Evolutionary conservation across 2,797 vertebrate genomes (phyloP).

Genomic region (Sphenopsis melanotis): DNA sequence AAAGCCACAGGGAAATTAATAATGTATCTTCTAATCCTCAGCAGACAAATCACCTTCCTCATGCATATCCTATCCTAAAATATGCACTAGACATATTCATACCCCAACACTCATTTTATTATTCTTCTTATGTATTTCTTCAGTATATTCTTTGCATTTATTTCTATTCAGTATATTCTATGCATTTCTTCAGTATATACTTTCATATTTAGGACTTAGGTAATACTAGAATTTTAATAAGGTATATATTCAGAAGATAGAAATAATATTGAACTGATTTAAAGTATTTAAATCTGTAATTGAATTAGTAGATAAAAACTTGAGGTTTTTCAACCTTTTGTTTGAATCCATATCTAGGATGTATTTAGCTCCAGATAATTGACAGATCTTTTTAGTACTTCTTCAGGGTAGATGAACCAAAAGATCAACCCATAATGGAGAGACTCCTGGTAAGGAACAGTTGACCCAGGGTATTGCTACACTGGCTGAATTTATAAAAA

Average conservation of each 20-base stretch:
- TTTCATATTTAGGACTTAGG: not conserved
- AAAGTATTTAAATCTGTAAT: not conserved
- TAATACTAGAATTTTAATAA: not conserved
- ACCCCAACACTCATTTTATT: not conserved
- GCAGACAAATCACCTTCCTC: not conserved
- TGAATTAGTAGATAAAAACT: not conserved
- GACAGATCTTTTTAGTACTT: not conserved
- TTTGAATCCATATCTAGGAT: not conserved
- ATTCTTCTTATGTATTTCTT: not conserved
- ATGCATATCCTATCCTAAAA: not conserved
- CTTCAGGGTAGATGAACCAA: not conserved
- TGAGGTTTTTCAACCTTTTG: accelerated
- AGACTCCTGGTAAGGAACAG: not conserved
- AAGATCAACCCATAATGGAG: not conserved
- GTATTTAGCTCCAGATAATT: not conserved
- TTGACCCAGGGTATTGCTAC: not conserved
- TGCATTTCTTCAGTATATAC: not conserved
- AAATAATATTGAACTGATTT: not conserved
- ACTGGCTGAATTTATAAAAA: not conserved
- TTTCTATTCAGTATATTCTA: not conserved
- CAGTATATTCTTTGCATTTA: not conserved
- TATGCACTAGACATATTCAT: not conserved
- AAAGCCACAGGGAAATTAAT: not conserved
- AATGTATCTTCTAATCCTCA: not conserved
- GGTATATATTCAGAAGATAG: not conserved